Percentiles rank a stretch among this genome's conserved stretches.
These are phyloP conservation scores for Sylvia atricapilla DNA, from an alignment of 2,113 vertebrate species.

Conservation along the genomic window DNA sequence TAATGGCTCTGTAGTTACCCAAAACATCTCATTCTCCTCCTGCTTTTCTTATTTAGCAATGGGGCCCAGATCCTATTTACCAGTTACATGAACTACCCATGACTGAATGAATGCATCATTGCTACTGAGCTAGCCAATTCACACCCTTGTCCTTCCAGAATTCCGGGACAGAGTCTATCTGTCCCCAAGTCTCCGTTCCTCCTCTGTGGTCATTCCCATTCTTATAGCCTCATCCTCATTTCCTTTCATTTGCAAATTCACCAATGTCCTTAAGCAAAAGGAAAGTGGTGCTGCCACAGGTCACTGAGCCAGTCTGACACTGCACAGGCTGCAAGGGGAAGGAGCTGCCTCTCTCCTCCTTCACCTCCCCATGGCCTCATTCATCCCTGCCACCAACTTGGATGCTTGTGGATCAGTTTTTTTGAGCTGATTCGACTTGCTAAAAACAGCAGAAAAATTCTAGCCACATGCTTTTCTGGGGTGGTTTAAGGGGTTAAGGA, in stretches of 20 bases:
- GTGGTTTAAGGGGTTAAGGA: neutral
- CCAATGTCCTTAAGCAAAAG: neutral
- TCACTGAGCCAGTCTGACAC: neutral
- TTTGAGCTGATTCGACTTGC: neutral
- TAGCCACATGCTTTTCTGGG: neutral
- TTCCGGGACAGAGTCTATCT: constrained; percentile 17
- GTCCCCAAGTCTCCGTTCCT: neutral
- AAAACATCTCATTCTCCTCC: neutral
- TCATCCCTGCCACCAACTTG: neutral
- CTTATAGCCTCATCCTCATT: constrained; percentile 1
- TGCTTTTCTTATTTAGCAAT: neutral
- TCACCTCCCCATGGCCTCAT: neutral
- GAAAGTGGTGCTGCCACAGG: neutral
- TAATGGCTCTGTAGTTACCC: neutral
- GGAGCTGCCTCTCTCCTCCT: neutral
- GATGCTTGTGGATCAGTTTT: neutral
- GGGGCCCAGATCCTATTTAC: neutral
- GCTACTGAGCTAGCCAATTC: neutral
- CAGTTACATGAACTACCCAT: constrained; percentile 20
- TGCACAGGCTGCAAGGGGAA: neutral
- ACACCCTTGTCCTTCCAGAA: constrained; percentile 21
- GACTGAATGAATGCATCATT: constrained; percentile 34
- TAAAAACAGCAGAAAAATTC: neutral
- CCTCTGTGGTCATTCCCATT: neutral
- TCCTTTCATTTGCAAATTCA: constrained; percentile 41